These are phyloP conservation scores for Mythimna ferrago DNA, from an alignment of 2,888 invertebrate species.

Conservation along the genomic window DNA sequence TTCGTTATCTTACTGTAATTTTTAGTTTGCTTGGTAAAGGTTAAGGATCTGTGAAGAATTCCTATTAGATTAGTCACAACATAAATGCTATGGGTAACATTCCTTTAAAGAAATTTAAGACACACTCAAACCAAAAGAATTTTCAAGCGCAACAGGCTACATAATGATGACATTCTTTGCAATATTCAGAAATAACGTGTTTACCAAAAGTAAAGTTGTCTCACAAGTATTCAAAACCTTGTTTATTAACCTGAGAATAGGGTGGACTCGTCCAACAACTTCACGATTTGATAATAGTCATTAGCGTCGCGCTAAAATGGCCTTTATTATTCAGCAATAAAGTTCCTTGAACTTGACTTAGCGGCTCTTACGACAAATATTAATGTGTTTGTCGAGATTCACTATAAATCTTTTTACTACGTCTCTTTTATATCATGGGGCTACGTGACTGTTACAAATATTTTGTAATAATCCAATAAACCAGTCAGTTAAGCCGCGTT, in stretches of 20 bases:
- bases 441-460: slow-evolving; percentile 20
- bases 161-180: slow-evolving; percentile 4
- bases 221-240: slow-evolving; percentile 54
- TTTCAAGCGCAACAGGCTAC: slow-evolving; percentile 4
- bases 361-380: slow-evolving; percentile 43
- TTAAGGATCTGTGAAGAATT: slow-evolving; percentile 29
- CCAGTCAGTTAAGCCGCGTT: slow-evolving; percentile 27
- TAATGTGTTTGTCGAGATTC: slow-evolving; percentile 46
- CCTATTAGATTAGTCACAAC: slow-evolving; percentile 27
- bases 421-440: slow-evolving; percentile 25
- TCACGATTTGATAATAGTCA: slow-evolving; percentile 51
- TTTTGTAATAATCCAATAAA: slow-evolving; percentile 42
- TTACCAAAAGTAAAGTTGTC: slow-evolving; percentile 52
- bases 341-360: slow-evolving; percentile 64
- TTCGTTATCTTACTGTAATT: slow-evolving; percentile 9
- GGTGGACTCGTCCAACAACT: slow-evolving; percentile 57
- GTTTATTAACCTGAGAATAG: slow-evolving; percentile 63
- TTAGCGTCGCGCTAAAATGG: slow-evolving; percentile 54
- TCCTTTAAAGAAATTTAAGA: slow-evolving; percentile 20
- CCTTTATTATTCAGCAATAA: slow-evolving; percentile 56
- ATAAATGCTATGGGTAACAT: slow-evolving; percentile 12
- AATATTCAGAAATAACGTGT: slow-evolving; percentile 37
- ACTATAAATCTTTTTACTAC: slow-evolving; percentile 30
- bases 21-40: slow-evolving; percentile 2
- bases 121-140: not conserved